phyloP scores from a whole-genome alignment of 2,888 invertebrate species.

The Drosophila hamatofila region DNA sequence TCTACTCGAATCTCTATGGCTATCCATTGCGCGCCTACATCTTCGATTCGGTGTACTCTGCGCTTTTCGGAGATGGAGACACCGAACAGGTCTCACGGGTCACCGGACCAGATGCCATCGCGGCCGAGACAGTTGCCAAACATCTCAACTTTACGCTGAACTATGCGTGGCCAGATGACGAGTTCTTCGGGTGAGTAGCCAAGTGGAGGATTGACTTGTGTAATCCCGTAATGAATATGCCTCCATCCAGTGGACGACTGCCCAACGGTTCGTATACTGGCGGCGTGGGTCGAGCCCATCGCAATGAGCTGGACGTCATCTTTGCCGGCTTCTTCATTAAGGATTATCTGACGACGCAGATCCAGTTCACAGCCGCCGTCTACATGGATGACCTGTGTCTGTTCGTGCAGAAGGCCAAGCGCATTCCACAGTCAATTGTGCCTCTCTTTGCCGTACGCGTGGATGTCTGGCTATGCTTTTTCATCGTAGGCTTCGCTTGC shows the following conservation, averaged over 20 bases:
- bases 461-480: slow-evolving; percentile 83
- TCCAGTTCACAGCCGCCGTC: slow-evolving; percentile 83
- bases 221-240: too few relatives aligned
- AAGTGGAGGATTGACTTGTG: background rate
- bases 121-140: slow-evolving; percentile 73
- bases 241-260: slow-evolving; percentile 70
- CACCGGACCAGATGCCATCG: slow-evolving; percentile 80
- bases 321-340: slow-evolving; percentile 85
- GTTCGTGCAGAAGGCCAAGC: slow-evolving; percentile 84
- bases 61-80: slow-evolving; percentile 53
- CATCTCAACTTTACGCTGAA: slow-evolving; percentile 78
- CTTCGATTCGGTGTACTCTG: slow-evolving; percentile 82
- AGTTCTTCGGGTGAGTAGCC: slow-evolving; percentile 81
- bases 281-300: slow-evolving; percentile 82
- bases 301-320: slow-evolving; percentile 82
- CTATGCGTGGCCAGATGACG: slow-evolving; percentile 74
- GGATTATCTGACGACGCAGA: slow-evolving; percentile 82
- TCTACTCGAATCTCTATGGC: slow-evolving; percentile 75
- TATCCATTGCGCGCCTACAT: slow-evolving; percentile 82
- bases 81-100: slow-evolving; percentile 46
- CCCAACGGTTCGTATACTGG: slow-evolving; percentile 84
- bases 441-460: slow-evolving; percentile 82
- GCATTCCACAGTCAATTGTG: slow-evolving; percentile 84
- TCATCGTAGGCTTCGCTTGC: slow-evolving; percentile 73
- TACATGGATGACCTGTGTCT: slow-evolving; percentile 85